Evolutionary conservation across 2,888 invertebrate genomes (phyloP).

Genomic region (Heliconius aoede): DNA sequence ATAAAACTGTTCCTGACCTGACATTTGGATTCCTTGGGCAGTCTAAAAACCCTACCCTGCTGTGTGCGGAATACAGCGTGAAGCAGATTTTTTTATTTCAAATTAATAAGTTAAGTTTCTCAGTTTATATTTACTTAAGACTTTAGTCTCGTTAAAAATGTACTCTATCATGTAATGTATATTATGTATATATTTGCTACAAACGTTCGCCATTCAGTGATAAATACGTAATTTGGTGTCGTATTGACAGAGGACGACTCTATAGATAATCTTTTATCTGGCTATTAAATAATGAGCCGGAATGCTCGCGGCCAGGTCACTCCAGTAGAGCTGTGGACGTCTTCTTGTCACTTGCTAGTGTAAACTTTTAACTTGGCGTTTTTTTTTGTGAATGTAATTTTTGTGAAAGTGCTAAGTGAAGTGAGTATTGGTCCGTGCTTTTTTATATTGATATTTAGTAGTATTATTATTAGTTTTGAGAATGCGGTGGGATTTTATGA

Average conservation of each 20-base stretch:
- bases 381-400: neutral
- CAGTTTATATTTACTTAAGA: too few species aligned
- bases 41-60: too few species aligned
- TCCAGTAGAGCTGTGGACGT: conserved; percentile 55
- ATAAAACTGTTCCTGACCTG: too few species aligned
- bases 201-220: conserved; percentile 56
- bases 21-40: too few species aligned
- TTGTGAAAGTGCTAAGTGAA: conserved; percentile 4
- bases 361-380: neutral
- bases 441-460: conserved; percentile 32
- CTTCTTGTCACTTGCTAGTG: conserved; percentile 48
- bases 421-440: conserved; percentile 42
- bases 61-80: too few species aligned
- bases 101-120: too few species aligned
- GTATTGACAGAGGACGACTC: conserved; percentile 74
- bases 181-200: conserved; percentile 16
- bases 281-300: conserved; percentile 77
- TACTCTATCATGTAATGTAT: neutral
- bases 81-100: too few species aligned
- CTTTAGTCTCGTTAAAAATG: neutral
- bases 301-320: conserved; percentile 59
- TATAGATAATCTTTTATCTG: conserved; percentile 82
- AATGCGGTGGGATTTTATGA: conserved; percentile 58
- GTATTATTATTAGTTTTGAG: conserved; percentile 47
- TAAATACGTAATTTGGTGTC: conserved; percentile 67